Percentiles rank a stretch among this genome's conserved stretches.
phyloP scores from a whole-genome alignment of 2,113 vertebrate genomes.

The Mustela nigripes region DNA sequence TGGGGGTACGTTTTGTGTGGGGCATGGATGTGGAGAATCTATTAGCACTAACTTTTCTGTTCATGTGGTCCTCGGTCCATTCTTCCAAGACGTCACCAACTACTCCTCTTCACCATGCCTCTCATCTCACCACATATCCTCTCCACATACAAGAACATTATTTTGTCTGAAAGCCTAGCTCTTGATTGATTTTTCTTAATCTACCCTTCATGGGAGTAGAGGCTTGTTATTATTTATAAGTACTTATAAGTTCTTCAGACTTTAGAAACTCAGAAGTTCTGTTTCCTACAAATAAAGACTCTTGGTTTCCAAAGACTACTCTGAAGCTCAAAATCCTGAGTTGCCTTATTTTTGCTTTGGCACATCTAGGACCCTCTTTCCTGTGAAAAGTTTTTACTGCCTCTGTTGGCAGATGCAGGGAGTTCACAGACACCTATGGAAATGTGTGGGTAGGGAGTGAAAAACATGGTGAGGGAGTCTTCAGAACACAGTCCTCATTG shows the following conservation, averaged over 20 bases:
- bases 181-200: background rate
- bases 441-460: background rate
- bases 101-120: too few relatives aligned
- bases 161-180: background rate
- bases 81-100: too few relatives aligned
- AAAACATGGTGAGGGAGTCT: background rate
- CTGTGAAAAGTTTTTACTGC: background rate
- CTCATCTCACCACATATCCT: background rate
- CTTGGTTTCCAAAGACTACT: background rate
- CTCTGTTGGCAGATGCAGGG: background rate
- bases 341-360: background rate
- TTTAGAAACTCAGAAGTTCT: background rate
- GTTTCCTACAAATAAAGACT: background rate
- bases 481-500: background rate
- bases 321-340: background rate
- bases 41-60: background rate
- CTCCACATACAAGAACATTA: background rate
- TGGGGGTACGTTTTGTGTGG: rapidly evolving
- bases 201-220: background rate
- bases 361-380: background rate
- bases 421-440: background rate
- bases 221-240: background rate
- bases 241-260: background rate
- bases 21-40: background rate
- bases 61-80: background rate